A percentile compares a stretch with the other conserved stretches of the same genome.
Evolutionary conservation across 2,113 vertebrate species (phyloP).

Genomic region (Callopanchax toddi): DNA sequence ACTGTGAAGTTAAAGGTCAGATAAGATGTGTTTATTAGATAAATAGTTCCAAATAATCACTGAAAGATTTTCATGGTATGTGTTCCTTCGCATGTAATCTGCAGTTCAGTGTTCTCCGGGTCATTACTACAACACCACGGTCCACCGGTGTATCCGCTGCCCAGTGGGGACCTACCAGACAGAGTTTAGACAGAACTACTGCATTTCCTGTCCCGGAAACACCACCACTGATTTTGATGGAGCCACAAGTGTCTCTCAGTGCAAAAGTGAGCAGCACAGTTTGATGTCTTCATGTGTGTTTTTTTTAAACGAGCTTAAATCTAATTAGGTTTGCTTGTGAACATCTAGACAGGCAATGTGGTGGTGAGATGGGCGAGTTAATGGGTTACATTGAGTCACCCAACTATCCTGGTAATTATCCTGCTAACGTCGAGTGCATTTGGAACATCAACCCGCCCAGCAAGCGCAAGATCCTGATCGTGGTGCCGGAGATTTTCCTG

Average conservation of each 20-base stretch:
- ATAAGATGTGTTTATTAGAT: neutral
- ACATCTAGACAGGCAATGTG: constrained; percentile 90
- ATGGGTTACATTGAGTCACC: constrained; percentile 98
- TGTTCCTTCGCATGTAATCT: constrained; percentile 22
- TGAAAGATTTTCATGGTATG: neutral
- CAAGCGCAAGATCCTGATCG: constrained; percentile 97
- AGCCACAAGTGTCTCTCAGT: constrained; percentile 93
- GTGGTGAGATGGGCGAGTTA: constrained; percentile 95
- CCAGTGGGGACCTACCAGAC: constrained; percentile 93
- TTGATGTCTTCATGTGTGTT: constrained; percentile 1
- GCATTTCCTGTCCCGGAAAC: constrained; percentile 94
- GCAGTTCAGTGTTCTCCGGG: constrained; percentile 95
- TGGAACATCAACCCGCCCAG: constrained; percentile 99
- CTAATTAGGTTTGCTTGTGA: constrained; percentile 28
- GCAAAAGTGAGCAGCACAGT: constrained; percentile 87
- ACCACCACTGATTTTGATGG: constrained; percentile 97
- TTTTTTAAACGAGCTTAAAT: neutral
- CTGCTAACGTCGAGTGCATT: constrained; percentile 92
- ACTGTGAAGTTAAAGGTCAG: constrained; percentile 98
- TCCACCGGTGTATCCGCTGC: constrained; percentile 96
- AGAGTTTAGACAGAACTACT: constrained; percentile 96
- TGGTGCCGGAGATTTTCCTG: constrained; percentile 97
- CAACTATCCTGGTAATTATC: constrained; percentile 98
- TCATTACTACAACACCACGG: constrained; percentile 96
- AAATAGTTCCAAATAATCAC: neutral